Evolutionary conservation across 2,113 vertebrate species (phyloP).

Genomic region (Parotia lawesii): DNA sequence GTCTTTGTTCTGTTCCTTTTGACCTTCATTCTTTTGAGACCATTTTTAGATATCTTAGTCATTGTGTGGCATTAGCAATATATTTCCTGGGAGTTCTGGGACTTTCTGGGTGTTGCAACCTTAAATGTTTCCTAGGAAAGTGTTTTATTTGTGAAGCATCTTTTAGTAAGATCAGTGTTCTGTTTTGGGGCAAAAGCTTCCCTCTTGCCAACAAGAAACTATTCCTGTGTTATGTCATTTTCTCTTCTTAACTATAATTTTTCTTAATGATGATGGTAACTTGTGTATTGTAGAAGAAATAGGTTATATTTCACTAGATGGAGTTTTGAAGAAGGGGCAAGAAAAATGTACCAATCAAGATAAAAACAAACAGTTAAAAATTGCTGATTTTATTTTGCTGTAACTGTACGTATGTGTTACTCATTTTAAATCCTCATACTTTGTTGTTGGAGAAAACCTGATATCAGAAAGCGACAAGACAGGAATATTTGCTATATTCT

Average conservation of each 20-base stretch:
- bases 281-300: neutral
- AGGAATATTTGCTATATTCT: neutral
- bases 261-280: neutral
- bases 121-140: neutral
- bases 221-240: neutral
- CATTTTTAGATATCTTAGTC: slow-evolving; percentile 42
- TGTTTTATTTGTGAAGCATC: slow-evolving; percentile 13
- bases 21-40: neutral
- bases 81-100: slow-evolving; percentile 8
- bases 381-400: neutral
- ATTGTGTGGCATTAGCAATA: neutral
- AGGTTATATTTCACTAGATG: neutral
- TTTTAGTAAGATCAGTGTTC: neutral
- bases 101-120: neutral
- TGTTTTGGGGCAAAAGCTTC: neutral
- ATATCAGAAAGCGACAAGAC: neutral
- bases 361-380: neutral
- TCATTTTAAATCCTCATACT: neutral
- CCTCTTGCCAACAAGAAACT: neutral
- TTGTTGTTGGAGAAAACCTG: neutral
- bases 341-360: neutral
- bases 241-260: neutral
- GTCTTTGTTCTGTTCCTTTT: neutral
- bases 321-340: neutral
- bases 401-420: neutral